Evolutionary conservation across 2,888 invertebrate species (phyloP).

Genomic region (Lasioglossum calceatum): DNA sequence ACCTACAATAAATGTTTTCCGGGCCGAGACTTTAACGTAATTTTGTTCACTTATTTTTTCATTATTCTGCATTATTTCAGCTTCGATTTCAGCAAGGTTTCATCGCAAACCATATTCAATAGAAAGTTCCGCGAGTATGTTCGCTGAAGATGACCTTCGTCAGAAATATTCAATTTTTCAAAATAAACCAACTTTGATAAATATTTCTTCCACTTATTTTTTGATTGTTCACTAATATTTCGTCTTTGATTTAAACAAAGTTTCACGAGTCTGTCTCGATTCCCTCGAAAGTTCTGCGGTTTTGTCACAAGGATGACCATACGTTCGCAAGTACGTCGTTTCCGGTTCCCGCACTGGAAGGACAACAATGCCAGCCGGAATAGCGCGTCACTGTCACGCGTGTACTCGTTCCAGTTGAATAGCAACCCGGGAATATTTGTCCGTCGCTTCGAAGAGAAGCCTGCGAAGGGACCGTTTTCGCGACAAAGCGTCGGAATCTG

Average conservation of each 20-base stretch:
- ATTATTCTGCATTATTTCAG: background rate
- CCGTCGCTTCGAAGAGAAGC: background rate
- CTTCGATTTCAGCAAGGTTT: background rate
- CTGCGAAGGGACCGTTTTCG: background rate
- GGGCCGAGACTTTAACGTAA: background rate
- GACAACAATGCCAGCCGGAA: background rate
- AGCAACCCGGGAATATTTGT: background rate
- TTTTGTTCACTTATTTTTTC: background rate
- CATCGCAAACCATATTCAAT: background rate
- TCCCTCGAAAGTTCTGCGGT: background rate
- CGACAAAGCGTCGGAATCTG: background rate
- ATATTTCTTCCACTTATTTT: background rate
- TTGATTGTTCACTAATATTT: background rate
- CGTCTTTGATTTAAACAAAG: background rate
- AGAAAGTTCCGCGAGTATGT: background rate
- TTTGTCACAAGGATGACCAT: background rate
- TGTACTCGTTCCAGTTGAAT: background rate
- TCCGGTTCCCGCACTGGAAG: background rate
- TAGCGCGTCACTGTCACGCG: background rate
- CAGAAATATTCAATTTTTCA: background rate
- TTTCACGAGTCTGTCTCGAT: background rate
- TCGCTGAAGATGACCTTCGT: background rate
- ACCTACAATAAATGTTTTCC: background rate
- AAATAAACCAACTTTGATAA: background rate
- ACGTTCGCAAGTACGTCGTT: background rate